Base-by-base conservation (phyloP, 1,140 invertebrate species). In the Pseudomyrmex sp. region DNA sequence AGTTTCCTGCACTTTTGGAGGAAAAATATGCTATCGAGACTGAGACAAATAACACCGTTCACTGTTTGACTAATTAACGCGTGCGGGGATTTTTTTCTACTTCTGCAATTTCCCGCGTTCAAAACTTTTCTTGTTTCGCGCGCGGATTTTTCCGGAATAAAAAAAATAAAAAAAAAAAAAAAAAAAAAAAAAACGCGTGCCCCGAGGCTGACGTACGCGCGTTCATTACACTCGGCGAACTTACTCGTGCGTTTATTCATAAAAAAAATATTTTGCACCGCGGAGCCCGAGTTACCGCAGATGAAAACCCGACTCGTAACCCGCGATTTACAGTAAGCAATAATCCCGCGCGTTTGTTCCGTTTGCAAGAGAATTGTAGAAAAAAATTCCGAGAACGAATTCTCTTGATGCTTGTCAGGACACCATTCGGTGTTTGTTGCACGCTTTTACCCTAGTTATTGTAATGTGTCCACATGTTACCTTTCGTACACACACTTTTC, bases 251-350 rank as follows among this genome's bases (percentile, higher is more conserved):
- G 56, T 84, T 85, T 68, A 68, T 85, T 85, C 54, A 50, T 59
- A 80, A 80, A 35, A 35, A 18, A 35, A 85, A 86, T 82, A 82
- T 82, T 85, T 85, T 85, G 8, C 65, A 61, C 7, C 13, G 26
- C 46, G 20, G n/a, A 10, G 7, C 26, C 13, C 35, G 35, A 35
- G 35, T 35, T 48, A 50, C 61, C 50, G n/a, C 10, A 35, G 35
- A 65, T 70, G 65, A 58, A 35, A 35, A 35, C 59, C 7, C 59
- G 73, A 65, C 35, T 85, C 73, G 59, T 68, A 63, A 35, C 46
- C 52, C 46, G 58, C 26, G 83, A 74, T 86, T 85, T 85, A 61
- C 52, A 70, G 20, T 3, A 13, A 18, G 18, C 18, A 18, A 80
- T 86, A 79, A 85, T 73, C 44, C 12, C 44, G 52, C 10, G 23